Evolutionary conservation across 92 coral and sea anemone genomes (phyloP), one percentile per base, ranked within the genome.

Genomic region (Anthopleura xanthogrammica): DNA sequence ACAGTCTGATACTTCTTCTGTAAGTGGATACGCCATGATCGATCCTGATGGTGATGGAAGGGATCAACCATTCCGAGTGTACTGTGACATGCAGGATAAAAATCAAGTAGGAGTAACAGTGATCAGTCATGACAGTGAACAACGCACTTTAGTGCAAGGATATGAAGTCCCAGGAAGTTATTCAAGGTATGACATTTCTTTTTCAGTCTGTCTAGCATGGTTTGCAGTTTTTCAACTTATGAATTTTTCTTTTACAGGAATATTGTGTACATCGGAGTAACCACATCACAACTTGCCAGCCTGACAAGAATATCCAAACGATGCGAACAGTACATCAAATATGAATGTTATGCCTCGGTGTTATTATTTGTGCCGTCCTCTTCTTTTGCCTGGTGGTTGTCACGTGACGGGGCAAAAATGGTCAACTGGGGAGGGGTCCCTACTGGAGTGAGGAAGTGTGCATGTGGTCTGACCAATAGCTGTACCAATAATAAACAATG

Each of bases 371-470:
- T 29, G 36, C 36, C 36, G 36, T 29, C 36, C 36, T 29, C 36
- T 29, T 29, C 36, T 29, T 1, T 12, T 1, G 87, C 76, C 36
- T 91, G 88, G 90, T 91, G 92, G 94, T 86, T 89, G 66, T 86
- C 90, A 71, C 88, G 88, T 74, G 84, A 83, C 40, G 83, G 89
- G 23, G 60, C 6, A 60, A 79, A 48, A 77, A 85, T 88, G 94
- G 74, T 22, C 20, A 78, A 88, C 83, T 88, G 94, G 92, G 92
- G 92, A 40, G 94, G 86, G 77, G 91, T 89, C 5, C 84, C 83
- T 43, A 80, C 88, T 39, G 89, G 79, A 46, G 85, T 79, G 54
- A 64, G 85, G 16, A 89, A 86, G 82, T 91, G 94, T 83, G 88
- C 89, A 70, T 91, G 94, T 83, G 92, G 85, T 57, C 80, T 85